Percentiles rank a stretch among this genome's conserved stretches.
Evolutionary conservation across 1,140 invertebrate species (phyloP).

Genomic region (Drosophila bocki): DNA sequence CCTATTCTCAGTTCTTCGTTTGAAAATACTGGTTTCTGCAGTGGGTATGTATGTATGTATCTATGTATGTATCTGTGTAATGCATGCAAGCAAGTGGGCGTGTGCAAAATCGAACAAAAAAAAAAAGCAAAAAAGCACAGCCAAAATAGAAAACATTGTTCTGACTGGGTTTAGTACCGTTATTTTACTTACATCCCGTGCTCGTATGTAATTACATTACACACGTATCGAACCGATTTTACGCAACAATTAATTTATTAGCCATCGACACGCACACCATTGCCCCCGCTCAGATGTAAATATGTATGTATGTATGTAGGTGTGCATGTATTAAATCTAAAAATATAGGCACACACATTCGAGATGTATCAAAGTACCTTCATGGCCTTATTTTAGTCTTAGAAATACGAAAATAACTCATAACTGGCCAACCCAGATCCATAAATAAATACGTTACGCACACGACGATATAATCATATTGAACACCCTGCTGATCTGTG

Average conservation of each 20-base stretch:
- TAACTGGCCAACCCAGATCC: slow-evolving; percentile 49
- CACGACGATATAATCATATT: slow-evolving; percentile 1
- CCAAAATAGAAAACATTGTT: slow-evolving; percentile 3
- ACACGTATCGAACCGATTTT: slow-evolving; percentile 35
- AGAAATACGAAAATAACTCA: slow-evolving; percentile 48
- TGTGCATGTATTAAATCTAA: slow-evolving; percentile 35
- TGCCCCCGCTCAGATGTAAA: slow-evolving; percentile 22
- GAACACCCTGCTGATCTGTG: slow-evolving; percentile 15
- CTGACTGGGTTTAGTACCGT: background rate
- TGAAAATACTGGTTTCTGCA: slow-evolving; percentile 17
- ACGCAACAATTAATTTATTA: slow-evolving; percentile 57
- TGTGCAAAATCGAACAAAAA: slow-evolving; percentile 25
- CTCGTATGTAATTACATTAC: slow-evolving; percentile 18
- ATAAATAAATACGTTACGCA: slow-evolving; percentile 46
- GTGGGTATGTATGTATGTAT: background rate
- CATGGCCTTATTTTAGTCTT: slow-evolving; percentile 52
- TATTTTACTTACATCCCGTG: slow-evolving; percentile 1
- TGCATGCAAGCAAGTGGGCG: slow-evolving; percentile 21
- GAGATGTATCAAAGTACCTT: slow-evolving; percentile 54
- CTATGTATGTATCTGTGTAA: background rate
- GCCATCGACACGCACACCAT: slow-evolving; percentile 41
- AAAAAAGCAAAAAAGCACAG: background rate
- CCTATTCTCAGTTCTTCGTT: background rate
- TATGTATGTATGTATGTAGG: slow-evolving; percentile 27
- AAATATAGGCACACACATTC: slow-evolving; percentile 39